phyloP scores from a whole-genome alignment of 2,113 vertebrate genomes.

The Labeo catla region DNA sequence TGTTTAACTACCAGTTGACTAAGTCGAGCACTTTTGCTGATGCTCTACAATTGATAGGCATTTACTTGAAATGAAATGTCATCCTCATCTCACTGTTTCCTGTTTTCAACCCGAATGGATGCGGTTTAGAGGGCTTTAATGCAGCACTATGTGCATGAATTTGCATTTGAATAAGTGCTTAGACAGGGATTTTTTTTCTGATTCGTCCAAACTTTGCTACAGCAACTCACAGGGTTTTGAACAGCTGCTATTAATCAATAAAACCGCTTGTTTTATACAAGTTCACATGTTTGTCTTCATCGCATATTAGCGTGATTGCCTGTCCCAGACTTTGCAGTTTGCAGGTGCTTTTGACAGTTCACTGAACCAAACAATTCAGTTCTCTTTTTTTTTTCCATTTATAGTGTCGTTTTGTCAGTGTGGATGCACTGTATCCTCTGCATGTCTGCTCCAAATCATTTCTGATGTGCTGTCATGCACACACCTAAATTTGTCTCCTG shows the following conservation, averaged over 20 bases:
- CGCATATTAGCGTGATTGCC: neutral
- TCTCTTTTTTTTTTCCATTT: constrained; percentile 49
- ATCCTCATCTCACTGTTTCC: constrained; percentile 58
- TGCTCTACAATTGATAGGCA: constrained; percentile 43
- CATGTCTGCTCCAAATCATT: neutral
- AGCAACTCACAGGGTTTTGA: neutral
- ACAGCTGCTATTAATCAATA: constrained; percentile 16
- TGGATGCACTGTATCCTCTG: constrained; percentile 45
- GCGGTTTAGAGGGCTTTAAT: constrained; percentile 68
- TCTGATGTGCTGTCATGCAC: constrained; percentile 26
- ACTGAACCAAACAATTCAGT: constrained; percentile 54
- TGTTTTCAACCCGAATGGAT: constrained; percentile 64
- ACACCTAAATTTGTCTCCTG: constrained; percentile 36
- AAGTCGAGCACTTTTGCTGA: constrained; percentile 53
- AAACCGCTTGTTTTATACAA: neutral
- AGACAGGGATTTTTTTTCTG: constrained; percentile 63
- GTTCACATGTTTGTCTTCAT: neutral
- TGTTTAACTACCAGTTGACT: constrained; percentile 13
- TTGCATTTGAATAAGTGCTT: constrained; percentile 69
- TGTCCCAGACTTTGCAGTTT: constrained; percentile 33
- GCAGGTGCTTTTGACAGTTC: constrained; percentile 57
- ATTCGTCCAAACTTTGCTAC: constrained; percentile 65
- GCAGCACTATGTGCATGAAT: constrained; percentile 55
- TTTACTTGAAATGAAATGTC: constrained; percentile 55
- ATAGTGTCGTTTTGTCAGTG: constrained; percentile 26